phyloP scores from a whole-genome alignment of 2,888 invertebrate genomes.

The Yponomeuta evonymella region DNA sequence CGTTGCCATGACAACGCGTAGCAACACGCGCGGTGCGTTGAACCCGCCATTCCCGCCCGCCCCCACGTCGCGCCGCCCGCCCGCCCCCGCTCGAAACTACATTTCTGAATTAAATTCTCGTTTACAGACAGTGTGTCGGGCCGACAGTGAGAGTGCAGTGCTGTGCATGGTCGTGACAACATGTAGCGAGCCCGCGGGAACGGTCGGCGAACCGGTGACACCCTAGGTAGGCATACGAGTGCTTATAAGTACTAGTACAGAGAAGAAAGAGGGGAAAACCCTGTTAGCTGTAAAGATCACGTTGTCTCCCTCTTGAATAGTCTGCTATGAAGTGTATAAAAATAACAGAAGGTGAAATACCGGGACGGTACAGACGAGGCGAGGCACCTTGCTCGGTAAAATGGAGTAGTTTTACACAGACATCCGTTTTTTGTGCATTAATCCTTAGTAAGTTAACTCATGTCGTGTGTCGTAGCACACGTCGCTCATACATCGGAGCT shows the following conservation, averaged over 20 bases:
- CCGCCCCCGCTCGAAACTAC: conserved; percentile 22
- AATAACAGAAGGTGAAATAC: too few relatives aligned
- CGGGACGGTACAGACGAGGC: too few relatives aligned
- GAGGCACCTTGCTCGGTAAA: too few relatives aligned
- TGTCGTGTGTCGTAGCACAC: neutral
- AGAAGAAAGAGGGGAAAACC: too few relatives aligned
- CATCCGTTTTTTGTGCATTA: neutral
- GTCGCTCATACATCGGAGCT: neutral
- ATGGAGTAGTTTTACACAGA: too few relatives aligned
- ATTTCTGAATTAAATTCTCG: neutral
- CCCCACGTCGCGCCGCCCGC: conserved; percentile 31
- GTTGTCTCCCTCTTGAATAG: too few relatives aligned
- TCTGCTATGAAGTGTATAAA: too few relatives aligned
- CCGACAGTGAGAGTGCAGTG: conserved; percentile 9
- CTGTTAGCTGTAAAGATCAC: too few relatives aligned
- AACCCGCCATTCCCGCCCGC: conserved; percentile 40
- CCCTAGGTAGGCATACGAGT: too few relatives aligned
- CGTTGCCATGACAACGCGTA: conserved; percentile 45
- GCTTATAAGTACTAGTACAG: too few relatives aligned
- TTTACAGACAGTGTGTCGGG: conserved; percentile 11
- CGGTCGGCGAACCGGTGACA: neutral
- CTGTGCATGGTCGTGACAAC: neutral
- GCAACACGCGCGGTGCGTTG: conserved; percentile 41
- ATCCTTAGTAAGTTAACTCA: neutral
- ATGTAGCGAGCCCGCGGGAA: neutral